Percentiles rank a stretch among this genome's conserved stretches.
Evolutionary conservation across 2,888 invertebrate genomes (phyloP).

Genomic region (Drosophila picticornis): DNA sequence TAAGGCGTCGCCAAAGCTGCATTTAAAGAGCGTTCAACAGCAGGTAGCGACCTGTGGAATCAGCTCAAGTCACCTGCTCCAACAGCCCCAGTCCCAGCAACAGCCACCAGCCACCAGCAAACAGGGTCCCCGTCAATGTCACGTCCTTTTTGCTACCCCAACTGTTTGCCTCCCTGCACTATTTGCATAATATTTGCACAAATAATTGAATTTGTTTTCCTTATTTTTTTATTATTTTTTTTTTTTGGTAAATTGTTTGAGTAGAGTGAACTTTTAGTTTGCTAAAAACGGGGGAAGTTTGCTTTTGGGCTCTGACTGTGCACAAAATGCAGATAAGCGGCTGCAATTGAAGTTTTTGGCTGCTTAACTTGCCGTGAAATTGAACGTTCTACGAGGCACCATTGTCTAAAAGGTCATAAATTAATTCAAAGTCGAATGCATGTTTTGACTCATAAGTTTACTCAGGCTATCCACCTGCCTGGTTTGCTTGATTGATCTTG

Average conservation of each 20-base stretch:
- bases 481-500: background rate
- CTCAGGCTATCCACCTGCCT: background rate
- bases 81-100: background rate
- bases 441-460: background rate
- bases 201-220: constrained; percentile 82
- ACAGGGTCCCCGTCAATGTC: constrained; percentile 56
- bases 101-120: background rate
- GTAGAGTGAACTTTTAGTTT: constrained; percentile 23
- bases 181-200: constrained; percentile 84
- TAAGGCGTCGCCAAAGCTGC: constrained; percentile 52
- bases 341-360: constrained; percentile 72
- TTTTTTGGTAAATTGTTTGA: constrained; percentile 45
- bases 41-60: constrained; percentile 51
- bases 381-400: constrained; percentile 53
- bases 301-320: constrained; percentile 42
- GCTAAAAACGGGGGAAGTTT: constrained; percentile 37
- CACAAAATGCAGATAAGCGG: constrained; percentile 59
- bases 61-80: constrained; percentile 8
- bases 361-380: constrained; percentile 77
- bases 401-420: constrained; percentile 37
- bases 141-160: constrained; percentile 50
- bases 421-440: background rate
- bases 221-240: background rate
- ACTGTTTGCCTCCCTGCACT: constrained; percentile 42
- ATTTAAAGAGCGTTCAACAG: constrained; percentile 55